Percentiles rank a stretch among this genome's conserved stretches.
These are phyloP conservation scores for Apogon talboti DNA, from an alignment of 2,797 vertebrate genomes.

Conservation along the genomic window DNA sequence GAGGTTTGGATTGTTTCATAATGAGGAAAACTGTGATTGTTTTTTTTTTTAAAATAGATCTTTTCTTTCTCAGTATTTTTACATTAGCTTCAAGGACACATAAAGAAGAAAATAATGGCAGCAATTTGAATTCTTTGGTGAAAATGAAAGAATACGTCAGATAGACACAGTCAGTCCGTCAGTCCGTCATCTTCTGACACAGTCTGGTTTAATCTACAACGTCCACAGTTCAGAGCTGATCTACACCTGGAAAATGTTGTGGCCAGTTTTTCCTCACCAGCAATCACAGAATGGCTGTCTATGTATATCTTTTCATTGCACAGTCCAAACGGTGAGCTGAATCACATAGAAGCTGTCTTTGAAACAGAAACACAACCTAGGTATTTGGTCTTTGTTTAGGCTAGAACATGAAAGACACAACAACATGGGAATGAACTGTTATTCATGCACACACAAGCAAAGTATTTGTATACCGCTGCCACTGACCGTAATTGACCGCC, in stretches of 20 bases:
- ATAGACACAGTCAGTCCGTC: slow-evolving; percentile 58
- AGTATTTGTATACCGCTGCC: slow-evolving; percentile 71
- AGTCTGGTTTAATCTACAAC: slow-evolving; percentile 57
- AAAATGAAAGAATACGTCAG: slow-evolving; percentile 40
- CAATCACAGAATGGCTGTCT: slow-evolving; percentile 73
- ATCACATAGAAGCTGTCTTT: slow-evolving; percentile 63
- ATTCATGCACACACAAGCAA: slow-evolving; percentile 69
- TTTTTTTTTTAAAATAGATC: too few species aligned
- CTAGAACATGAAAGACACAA: slow-evolving; percentile 78
- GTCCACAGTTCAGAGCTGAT: slow-evolving; percentile 44
- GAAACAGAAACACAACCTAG: slow-evolving; percentile 60
- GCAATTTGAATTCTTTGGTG: slow-evolving; percentile 26
- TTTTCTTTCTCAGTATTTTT: slow-evolving; percentile 15
- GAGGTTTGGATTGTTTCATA: not conserved
- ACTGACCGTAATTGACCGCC: slow-evolving; percentile 63
- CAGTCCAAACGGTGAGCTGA: slow-evolving; percentile 64
- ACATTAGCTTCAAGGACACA: slow-evolving; percentile 12
- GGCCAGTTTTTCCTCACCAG: slow-evolving; percentile 63
- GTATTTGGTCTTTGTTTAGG: slow-evolving; percentile 76
- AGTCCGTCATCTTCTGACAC: too few species aligned
- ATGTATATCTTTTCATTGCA: slow-evolving; percentile 69
- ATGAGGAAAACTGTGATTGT: slow-evolving; percentile 4
- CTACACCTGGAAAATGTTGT: slow-evolving; percentile 71
- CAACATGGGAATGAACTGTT: slow-evolving; percentile 70
- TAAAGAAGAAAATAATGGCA: slow-evolving; percentile 20